A percentile compares a stretch with the other conserved stretches of the same genome.
These are phyloP conservation scores for Exocentrus adspersus DNA, from an alignment of 2,888 invertebrate species.

Conservation along the genomic window DNA sequence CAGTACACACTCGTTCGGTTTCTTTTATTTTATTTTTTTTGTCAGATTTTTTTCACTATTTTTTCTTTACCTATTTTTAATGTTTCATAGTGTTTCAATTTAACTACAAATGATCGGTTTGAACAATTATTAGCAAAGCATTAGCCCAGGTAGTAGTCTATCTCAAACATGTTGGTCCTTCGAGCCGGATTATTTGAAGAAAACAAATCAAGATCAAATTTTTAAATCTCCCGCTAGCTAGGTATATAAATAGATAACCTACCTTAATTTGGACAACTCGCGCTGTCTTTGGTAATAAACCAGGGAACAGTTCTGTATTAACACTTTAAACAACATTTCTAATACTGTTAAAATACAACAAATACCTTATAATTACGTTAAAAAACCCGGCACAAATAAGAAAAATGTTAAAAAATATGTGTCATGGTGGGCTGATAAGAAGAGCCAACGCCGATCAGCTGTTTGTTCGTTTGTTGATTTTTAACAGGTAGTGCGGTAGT, in stretches of 20 bases:
- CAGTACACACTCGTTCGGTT: too few species aligned
- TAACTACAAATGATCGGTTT: too few species aligned
- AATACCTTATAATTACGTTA: neutral
- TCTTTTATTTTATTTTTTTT: too few species aligned
- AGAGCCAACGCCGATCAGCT: slow-evolving; percentile 29
- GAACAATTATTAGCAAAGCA: too few species aligned
- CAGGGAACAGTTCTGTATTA: slow-evolving; percentile 56
- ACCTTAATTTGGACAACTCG: slow-evolving; percentile 57
- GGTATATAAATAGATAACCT: slow-evolving; percentile 41
- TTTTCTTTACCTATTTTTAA: too few species aligned
- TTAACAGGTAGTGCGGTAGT: slow-evolving; percentile 42
- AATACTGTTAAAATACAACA: neutral
- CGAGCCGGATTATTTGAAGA: too few species aligned
- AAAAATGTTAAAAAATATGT: too few species aligned
- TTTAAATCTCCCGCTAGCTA: slow-evolving; percentile 42
- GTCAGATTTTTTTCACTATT: too few species aligned
- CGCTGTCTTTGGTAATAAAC: slow-evolving; percentile 59
- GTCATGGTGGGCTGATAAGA: slow-evolving; percentile 19
- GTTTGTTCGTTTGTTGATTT: slow-evolving; percentile 19
- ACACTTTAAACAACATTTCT: slow-evolving; percentile 55
- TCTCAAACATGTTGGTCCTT: too few species aligned
- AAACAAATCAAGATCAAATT: slow-evolving; percentile 34
- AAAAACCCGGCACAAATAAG: too few species aligned
- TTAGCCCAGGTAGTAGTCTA: too few species aligned
- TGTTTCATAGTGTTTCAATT: too few species aligned